These are phyloP conservation scores for Chrysodeixis includens DNA, from an alignment of 2,888 invertebrate genomes.

Conservation along the genomic window DNA sequence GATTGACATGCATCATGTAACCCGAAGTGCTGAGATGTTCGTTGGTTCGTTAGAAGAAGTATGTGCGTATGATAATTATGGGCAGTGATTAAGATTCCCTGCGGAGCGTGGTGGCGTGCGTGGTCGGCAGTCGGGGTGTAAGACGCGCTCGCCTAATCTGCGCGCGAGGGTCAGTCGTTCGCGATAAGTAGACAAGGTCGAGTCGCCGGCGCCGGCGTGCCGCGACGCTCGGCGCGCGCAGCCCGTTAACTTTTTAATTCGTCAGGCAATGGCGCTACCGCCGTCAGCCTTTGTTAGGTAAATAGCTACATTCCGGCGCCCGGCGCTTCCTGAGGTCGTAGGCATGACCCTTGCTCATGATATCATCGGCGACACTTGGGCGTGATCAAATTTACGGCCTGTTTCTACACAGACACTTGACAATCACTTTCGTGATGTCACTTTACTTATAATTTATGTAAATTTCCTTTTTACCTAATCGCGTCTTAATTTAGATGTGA, in stretches of 20 bases:
- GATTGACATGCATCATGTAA: slow-evolving; percentile 8
- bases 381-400: slow-evolving; percentile 43
- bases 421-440: slow-evolving; percentile 56
- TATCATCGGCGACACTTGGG: slow-evolving; percentile 54
- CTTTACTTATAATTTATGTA: slow-evolving; percentile 57
- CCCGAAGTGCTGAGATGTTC: slow-evolving; percentile 9
- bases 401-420: slow-evolving; percentile 42
- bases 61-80: slow-evolving; percentile 37
- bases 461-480: slow-evolving; percentile 61
- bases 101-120: slow-evolving; percentile 39
- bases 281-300: slow-evolving; percentile 77
- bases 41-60: slow-evolving; percentile 29
- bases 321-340: slow-evolving; percentile 57
- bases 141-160: slow-evolving; percentile 79
- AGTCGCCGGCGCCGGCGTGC: slow-evolving; percentile 84
- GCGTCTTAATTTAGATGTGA: slow-evolving; percentile 58
- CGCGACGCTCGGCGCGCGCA: slow-evolving; percentile 79
- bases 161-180: slow-evolving; percentile 83
- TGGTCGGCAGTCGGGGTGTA: slow-evolving; percentile 57
- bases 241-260: slow-evolving; percentile 87
- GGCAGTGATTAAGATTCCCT: slow-evolving; percentile 34
- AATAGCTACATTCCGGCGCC: slow-evolving; percentile 67
- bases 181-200: slow-evolving; percentile 88
- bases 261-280: slow-evolving; percentile 78
- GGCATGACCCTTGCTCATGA: slow-evolving; percentile 50